Evolutionary conservation across 2,888 invertebrate genomes (phyloP).

Genomic region (Temnothorax rugatulus): DNA sequence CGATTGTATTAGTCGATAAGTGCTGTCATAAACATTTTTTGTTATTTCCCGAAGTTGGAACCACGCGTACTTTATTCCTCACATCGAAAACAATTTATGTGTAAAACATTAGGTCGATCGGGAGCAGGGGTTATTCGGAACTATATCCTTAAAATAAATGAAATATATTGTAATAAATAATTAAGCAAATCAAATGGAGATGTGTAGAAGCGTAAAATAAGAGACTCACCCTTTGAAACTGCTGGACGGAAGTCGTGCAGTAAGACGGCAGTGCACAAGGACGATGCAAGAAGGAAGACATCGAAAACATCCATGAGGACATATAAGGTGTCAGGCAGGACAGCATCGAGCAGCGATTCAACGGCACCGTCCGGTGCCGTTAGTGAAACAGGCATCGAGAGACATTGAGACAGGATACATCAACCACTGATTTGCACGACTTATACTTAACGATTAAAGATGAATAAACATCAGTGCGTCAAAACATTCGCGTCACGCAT

Average conservation of each 20-base stretch:
- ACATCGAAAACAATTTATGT: too few species aligned
- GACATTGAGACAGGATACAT: constrained; percentile 81
- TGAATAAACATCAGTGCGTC: constrained; percentile 45
- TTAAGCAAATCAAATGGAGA: constrained; percentile 50
- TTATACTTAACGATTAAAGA: constrained; percentile 59
- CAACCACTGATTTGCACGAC: constrained; percentile 77
- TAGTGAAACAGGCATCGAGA: constrained; percentile 79
- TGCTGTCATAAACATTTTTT: too few species aligned
- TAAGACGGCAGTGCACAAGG: constrained; percentile 84
- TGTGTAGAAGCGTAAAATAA: constrained; percentile 69
- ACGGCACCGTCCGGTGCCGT: constrained; percentile 79
- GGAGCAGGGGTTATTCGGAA: too few species aligned
- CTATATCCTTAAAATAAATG: not conserved
- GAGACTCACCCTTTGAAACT: constrained; percentile 85
- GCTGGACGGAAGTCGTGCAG: constrained; percentile 81
- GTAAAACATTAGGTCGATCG: too few species aligned
- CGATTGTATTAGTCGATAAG: too few species aligned
- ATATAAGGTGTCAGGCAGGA: constrained; percentile 82
- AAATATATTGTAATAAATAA: constrained; percentile 33
- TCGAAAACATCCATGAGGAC: constrained; percentile 85
- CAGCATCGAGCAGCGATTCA: constrained; percentile 81
- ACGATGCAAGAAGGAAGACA: constrained; percentile 85
- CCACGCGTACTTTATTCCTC: too few species aligned
- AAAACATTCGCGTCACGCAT: constrained; percentile 8
- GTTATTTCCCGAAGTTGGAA: too few species aligned